A percentile compares a stretch with the other conserved stretches of the same genome.
Evolutionary conservation across 2,888 invertebrate genomes (phyloP).

Genomic region (Epsilonema sp.): DNA sequence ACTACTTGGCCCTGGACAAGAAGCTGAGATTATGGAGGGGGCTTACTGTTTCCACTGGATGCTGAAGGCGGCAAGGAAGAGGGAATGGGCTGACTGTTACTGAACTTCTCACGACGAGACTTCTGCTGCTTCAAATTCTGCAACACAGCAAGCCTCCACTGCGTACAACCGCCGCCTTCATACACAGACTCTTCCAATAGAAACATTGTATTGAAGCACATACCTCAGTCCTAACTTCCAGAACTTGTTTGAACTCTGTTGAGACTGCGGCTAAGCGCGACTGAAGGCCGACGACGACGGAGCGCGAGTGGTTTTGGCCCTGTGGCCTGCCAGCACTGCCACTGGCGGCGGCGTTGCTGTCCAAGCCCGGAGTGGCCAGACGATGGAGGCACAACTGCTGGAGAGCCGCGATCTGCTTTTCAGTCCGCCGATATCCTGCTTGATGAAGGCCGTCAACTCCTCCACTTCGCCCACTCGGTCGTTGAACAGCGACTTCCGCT

Average conservation of each 20-base stretch:
- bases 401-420: slow-evolving; percentile 77
- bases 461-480: slow-evolving; percentile 89
- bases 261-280: slow-evolving; percentile 90
- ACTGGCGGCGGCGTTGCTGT: no score
- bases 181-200: slow-evolving; percentile 4
- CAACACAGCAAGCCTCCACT: no score
- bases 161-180: neutral
- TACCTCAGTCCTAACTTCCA: slow-evolving; percentile 84
- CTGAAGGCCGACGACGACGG: slow-evolving; percentile 59
- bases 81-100: slow-evolving; percentile 23
- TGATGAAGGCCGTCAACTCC: slow-evolving; percentile 86
- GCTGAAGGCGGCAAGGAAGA: slow-evolving; percentile 31
- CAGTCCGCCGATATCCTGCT: no score
- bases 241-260: slow-evolving; percentile 84
- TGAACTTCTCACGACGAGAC: slow-evolving; percentile 67
- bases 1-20: neutral
- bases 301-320: slow-evolving; percentile 37
- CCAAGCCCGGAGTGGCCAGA: no score
- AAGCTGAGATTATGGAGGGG: no score
- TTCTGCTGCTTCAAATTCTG: slow-evolving; percentile 85
- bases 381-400: slow-evolving; percentile 32
- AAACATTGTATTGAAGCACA: neutral
- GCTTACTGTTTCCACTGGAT: slow-evolving; percentile 29
- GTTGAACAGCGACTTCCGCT: slow-evolving; percentile 85
- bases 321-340: no score